Base-by-base conservation (phyloP, 2,888 invertebrate genomes). In the Entomobrya multifasciata region DNA sequence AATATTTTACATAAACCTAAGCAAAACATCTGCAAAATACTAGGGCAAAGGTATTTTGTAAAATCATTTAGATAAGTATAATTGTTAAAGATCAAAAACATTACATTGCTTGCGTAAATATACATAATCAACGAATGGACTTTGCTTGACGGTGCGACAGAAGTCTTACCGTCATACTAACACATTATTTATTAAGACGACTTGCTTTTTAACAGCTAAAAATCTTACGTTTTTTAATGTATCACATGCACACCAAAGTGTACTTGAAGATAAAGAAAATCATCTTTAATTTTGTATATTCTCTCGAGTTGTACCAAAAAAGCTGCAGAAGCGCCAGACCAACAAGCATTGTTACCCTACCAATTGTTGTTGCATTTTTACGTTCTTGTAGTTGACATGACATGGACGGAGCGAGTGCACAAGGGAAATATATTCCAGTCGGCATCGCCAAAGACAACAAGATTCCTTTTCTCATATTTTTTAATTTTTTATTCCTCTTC, bases 371-470 rank as follows among this genome's bases (percentile, higher is more conserved):
- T n/a, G n/a, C n/a, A n/a, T n/a, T n/a, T n/a, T n/a, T n/a, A n/a
- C n/a, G 47, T 44, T n/a, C n/a, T 17, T 22, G 57, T 62, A 47
- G 47, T 25, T 72, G 47, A 49, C 72, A 72, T 47, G 72, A 49
- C 72, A 72, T 49, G 65, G 72, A 72, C 47, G 22, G 27, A 49
- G 72, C 49, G 47, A 72, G 72, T 49, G 47, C 49, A 87, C 77
- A 82, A 52, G 79, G 78, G 84, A 87, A 86, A 86, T 86, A 86
- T 86, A 79, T 86, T 86, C 85, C 72, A 80, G 87, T 79, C 87
- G 87, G 87, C 87, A 78, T 65, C 27, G 57, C 57, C 84, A 87
- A 87, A 87, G 87, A 84, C 87, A 77, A 77, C 87, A 27, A 65
- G 79, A 86, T 86, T 79, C 79, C 30, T 78, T 76, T 55, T 83